Conservation (phyloP, 2,888 invertebrate species). For the Autographa pulchrina region DNA sequence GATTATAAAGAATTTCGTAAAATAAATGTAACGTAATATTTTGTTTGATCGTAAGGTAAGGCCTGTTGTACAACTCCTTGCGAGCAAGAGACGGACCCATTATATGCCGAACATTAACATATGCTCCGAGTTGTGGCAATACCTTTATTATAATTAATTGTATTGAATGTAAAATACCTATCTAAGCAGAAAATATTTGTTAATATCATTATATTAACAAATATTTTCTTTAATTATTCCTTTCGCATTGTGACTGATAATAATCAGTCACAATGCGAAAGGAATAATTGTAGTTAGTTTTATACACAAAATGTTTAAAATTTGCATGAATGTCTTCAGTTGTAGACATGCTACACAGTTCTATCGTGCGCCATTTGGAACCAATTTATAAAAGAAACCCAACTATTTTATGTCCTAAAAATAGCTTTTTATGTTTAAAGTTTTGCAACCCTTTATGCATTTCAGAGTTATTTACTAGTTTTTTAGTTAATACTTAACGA, state of each 20-base stretch:
- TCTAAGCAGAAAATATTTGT: slow-evolving; percentile 39
- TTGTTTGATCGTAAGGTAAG: neutral
- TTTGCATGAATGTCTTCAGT: neutral
- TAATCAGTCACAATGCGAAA: slow-evolving; percentile 55
- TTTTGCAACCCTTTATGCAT: too few species aligned
- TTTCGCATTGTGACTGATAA: too few species aligned
- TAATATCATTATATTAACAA: too few species aligned
- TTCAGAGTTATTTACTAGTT: too few species aligned
- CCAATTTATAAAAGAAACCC: too few species aligned
- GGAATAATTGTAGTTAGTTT: slow-evolving; percentile 21
- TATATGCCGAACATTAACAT: neutral
- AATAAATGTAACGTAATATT: neutral
- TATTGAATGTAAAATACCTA: slow-evolving; percentile 45
- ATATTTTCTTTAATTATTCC: too few species aligned
- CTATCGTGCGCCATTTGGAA: too few species aligned
- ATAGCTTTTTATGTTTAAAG: too few species aligned
- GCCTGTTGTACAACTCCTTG: neutral
- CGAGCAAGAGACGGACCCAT: neutral
- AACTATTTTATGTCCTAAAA: too few species aligned
- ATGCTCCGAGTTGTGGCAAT: neutral
- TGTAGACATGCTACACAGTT: too few species aligned
- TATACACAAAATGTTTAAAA: slow-evolving; percentile 25
- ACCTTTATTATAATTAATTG: slow-evolving; percentile 12
- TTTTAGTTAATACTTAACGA: too few species aligned
- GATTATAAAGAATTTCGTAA: neutral